Evolutionary conservation across 2,888 invertebrate species (phyloP).

Genomic region (Drepana falcataria): DNA sequence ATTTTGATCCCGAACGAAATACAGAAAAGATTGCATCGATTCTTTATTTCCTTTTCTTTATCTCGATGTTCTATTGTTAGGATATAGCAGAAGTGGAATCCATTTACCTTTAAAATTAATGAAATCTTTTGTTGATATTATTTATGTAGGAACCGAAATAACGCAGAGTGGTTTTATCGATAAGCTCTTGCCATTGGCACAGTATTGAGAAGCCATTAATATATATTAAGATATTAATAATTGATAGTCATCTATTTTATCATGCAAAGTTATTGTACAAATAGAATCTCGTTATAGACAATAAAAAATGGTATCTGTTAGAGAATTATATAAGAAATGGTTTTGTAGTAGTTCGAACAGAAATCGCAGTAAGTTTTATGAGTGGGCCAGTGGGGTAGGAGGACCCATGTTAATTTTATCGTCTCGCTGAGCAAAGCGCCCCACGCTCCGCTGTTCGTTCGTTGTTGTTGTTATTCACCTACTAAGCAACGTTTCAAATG

Average conservation of each 20-base stretch:
- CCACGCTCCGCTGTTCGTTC: conserved; percentile 28
- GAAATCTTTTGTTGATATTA: conserved; percentile 7
- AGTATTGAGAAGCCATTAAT: neutral
- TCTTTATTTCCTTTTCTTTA: conserved; percentile 40
- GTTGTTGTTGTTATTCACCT: conserved; percentile 40
- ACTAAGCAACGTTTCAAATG: conserved; percentile 32
- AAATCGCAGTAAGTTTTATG: conserved; percentile 42
- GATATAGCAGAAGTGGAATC: conserved; percentile 27
- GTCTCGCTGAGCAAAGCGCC: conserved; percentile 38
- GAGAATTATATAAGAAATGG: no score
- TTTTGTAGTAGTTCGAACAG: conserved; percentile 11
- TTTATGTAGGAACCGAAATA: neutral
- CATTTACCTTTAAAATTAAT: conserved; percentile 29
- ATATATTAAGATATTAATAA: no score
- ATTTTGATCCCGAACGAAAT: conserved; percentile 24
- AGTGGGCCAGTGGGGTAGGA: conserved; percentile 30
- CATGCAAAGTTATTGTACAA: no score
- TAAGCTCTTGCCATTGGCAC: neutral
- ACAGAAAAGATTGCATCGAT: conserved; percentile 28
- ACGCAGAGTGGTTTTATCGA: neutral
- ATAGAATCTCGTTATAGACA: no score
- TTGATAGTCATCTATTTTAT: no score
- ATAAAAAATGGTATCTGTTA: no score
- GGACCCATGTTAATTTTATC: conserved; percentile 61
- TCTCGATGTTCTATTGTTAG: conserved; percentile 32